Evolutionary conservation across 2,113 vertebrate species (phyloP).

Genomic region (Rutilus rutilus): DNA sequence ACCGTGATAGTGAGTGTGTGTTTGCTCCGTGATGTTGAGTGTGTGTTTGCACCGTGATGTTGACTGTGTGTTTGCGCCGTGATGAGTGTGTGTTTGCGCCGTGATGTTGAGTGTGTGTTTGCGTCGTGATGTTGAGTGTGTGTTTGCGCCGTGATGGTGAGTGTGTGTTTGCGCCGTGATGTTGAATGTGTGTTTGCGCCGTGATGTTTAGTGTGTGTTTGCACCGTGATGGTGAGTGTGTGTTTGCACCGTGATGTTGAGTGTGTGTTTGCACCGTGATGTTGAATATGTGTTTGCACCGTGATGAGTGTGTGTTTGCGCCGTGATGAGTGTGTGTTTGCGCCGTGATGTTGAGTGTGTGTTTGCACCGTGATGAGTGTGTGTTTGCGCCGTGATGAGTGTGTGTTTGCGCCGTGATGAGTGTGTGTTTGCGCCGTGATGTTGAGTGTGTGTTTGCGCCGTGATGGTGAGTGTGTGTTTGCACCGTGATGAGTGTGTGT

Average conservation of each 20-base stretch:
- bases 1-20: background rate
- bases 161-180: slow-evolving; percentile 67
- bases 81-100: slow-evolving; percentile 12
- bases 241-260: slow-evolving; percentile 60
- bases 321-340: no score
- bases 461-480: slow-evolving; percentile 58
- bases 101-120: no score
- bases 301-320: background rate
- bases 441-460: slow-evolving; percentile 57
- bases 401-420: background rate
- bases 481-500: no score
- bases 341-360: background rate
- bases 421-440: background rate
- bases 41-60: no score
- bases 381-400: slow-evolving; percentile 67
- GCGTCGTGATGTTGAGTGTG: background rate
- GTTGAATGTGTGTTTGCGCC: no score
- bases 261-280: background rate
- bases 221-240: no score
- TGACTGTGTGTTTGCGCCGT: slow-evolving; percentile 67
- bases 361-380: background rate
- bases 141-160: background rate
- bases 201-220: background rate
- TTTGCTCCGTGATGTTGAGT: background rate
- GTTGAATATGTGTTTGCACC: background rate